Conservation (phyloP, 1,140 invertebrate species). For the Mizuhopecten yessoensis region DNA sequence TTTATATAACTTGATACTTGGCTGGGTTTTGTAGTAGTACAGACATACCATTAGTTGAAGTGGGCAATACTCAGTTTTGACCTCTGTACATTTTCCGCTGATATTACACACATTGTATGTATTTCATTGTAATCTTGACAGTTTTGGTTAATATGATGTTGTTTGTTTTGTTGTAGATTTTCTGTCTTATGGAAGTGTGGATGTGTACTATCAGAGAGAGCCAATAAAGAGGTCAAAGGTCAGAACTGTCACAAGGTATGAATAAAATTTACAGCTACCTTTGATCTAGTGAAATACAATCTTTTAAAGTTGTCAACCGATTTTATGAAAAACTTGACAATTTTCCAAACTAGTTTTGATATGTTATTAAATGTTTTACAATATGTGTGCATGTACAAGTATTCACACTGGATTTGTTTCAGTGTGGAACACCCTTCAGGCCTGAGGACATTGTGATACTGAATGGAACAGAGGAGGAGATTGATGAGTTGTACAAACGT, state of each 20-base stretch:
- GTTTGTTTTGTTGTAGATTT: slow-evolving; percentile 89
- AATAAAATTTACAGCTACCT: background rate
- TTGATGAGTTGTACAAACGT: slow-evolving; percentile 80
- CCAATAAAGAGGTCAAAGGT: slow-evolving; percentile 94
- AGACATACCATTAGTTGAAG: too few species aligned
- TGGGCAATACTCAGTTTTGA: too few species aligned
- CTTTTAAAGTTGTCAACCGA: background rate
- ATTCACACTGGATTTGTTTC: slow-evolving; percentile 76
- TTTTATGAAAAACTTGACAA: background rate
- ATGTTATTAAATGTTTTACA: background rate
- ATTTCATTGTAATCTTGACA: too few species aligned
- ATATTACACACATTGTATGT: too few species aligned
- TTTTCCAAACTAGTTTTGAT: background rate
- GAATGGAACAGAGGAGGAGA: slow-evolving; percentile 81
- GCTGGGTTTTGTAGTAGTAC: too few species aligned
- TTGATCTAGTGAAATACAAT: slow-evolving; percentile 4
- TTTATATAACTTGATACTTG: too few species aligned
- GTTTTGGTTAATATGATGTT: background rate
- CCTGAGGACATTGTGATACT: slow-evolving; percentile 93
- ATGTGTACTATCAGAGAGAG: slow-evolving; percentile 97
- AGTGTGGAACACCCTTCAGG: slow-evolving; percentile 91
- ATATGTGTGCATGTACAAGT: background rate
- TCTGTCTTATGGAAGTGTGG: slow-evolving; percentile 96
- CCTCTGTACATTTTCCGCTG: too few species aligned
- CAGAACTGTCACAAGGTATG: slow-evolving; percentile 88